Evolutionary conservation across 2,888 invertebrate genomes (phyloP), one percentile per base, ranked within the genome.

Genomic region (Tetragonisca angustula): DNA sequence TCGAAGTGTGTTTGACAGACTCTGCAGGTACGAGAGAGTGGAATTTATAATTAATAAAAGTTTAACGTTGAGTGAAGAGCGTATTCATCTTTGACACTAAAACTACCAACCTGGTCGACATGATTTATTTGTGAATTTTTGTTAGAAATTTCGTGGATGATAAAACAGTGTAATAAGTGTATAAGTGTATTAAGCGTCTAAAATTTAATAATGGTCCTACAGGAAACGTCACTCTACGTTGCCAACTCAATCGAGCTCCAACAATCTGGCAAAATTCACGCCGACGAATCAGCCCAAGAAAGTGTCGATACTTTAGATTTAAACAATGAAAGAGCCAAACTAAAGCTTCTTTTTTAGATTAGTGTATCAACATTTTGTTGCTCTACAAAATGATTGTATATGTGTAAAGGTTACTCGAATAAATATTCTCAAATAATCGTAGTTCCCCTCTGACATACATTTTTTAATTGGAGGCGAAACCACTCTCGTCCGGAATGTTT

Each of bases 1-100:
- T 79, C 87, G 86, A 49, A 82, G 79, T 21, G 13, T 81, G 4
- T 75, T 81, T 24, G 61, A 71, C 19, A 82, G 19, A 15, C 24
- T 82, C 17, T 82, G 82, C 75, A 81, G 82, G 82, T 82, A 62
- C 9, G 75, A 24, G 0, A 3, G 2, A 4, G 0, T 0, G 5
- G n/a, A n/a, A 59, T 59, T 5, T 13, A n/a, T n/a, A 5, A 15
- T 2, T 43, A 43, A 43, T 11, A 9, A 9, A 43, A 43, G 43
- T 43, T 43, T 43, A 43, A 43, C 36, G 36, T 36, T 36, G 36
- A 36, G 9, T 9, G 9, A 36, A 9, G 9, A 36, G 36, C 36
- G 36, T 9, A 36, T 1, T 36, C 9, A 9, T 43, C 43, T 43
- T 43, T 43, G 9, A 43, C 9, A 43, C 43, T 43, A 43, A 9